phyloP scores from a whole-genome alignment of 2,888 invertebrate species.

The Oasisia sp. region DNA sequence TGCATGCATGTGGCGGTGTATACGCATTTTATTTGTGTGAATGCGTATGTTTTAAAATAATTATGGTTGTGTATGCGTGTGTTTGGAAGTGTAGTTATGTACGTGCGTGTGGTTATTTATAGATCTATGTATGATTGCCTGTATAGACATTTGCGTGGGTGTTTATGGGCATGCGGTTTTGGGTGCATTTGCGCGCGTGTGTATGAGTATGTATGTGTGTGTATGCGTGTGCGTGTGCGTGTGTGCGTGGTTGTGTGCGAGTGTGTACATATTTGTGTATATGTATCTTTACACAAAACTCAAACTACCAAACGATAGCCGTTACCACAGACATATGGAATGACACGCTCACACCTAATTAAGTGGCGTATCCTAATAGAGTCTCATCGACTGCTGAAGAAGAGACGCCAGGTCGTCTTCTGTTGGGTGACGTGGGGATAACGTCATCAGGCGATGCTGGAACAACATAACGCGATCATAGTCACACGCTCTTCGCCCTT shows the following conservation, averaged over 20 bases:
- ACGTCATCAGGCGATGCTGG: conserved; percentile 82
- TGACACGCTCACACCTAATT: not conserved
- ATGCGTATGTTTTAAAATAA: no score
- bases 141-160: not conserved
- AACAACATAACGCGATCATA: conserved; percentile 55
- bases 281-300: not conserved
- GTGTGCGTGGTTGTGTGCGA: not conserved
- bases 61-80: no score
- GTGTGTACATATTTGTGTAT: not conserved
- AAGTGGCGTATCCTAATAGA: conserved; percentile 68
- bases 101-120: no score
- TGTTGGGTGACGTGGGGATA: conserved; percentile 81
- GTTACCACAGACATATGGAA: no score
- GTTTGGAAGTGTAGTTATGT: no score
- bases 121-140: no score
- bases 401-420: conserved; percentile 80
- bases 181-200: not conserved
- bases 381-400: conserved; percentile 81
- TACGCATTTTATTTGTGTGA: no score
- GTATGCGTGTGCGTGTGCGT: not conserved
- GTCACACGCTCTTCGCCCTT: not conserved
- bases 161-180: not conserved
- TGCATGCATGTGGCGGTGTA: no score
- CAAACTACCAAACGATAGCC: not conserved
- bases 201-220: not conserved